Conservation (phyloP, 2,113 vertebrate species). For the Neotoma lepida region DNA sequence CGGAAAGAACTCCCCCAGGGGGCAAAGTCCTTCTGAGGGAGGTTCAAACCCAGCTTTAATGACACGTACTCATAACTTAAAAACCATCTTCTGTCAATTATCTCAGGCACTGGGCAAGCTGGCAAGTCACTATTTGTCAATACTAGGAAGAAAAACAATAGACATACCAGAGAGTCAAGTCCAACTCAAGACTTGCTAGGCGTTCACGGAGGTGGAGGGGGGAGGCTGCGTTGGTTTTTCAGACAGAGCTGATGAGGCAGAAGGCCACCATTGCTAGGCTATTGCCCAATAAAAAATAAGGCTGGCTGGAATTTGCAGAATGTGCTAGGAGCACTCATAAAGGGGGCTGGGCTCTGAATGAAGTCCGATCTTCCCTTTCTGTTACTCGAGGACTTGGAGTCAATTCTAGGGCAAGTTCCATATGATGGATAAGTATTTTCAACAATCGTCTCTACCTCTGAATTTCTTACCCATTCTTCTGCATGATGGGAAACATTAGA, state of each 20-base stretch:
- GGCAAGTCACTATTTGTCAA: constrained; percentile 40
- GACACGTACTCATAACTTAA: constrained; percentile 18
- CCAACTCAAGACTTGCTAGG: neutral
- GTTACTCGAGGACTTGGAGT: constrained; percentile 63
- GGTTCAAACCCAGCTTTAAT: constrained; percentile 28
- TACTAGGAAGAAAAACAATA: constrained; percentile 16
- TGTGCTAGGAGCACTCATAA: neutral
- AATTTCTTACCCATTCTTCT: neutral
- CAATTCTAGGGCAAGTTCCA: constrained; percentile 78
- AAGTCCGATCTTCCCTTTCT: constrained; percentile 1
- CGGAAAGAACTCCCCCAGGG: constrained; percentile 65
- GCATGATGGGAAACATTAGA: constrained; percentile 10
- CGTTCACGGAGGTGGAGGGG: neutral
- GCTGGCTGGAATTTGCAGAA: neutral
- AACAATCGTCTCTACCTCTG: constrained; percentile 32
- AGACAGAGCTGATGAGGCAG: neutral
- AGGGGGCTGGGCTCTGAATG: neutral
- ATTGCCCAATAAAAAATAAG: neutral
- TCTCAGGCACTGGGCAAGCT: neutral
- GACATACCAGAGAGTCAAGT: neutral
- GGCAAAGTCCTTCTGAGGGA: constrained; percentile 43
- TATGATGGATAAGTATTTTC: constrained; percentile 70
- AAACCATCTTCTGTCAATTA: neutral
- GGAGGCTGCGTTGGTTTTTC: neutral
- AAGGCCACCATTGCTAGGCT: neutral